A percentile compares a stretch with the other conserved stretches of the same genome.
Evolutionary conservation across 2,888 invertebrate species (phyloP).

Genomic region (Eudemis profundana): DNA sequence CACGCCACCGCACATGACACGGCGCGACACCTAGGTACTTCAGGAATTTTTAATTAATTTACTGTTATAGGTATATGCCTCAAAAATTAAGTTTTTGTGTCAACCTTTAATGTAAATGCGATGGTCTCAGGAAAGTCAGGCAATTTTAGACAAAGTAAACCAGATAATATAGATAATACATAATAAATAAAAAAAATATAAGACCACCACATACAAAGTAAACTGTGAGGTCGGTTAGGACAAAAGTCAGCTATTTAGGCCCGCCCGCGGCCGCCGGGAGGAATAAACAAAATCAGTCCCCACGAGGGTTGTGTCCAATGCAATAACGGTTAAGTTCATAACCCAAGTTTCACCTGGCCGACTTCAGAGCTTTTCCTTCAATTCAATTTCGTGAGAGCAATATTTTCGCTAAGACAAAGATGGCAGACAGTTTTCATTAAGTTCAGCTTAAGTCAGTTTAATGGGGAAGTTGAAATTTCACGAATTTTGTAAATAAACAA

Average conservation of each 20-base stretch:
- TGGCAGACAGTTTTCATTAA: conserved; percentile 27
- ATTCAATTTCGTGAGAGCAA: conserved; percentile 45
- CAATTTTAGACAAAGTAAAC: conserved; percentile 31
- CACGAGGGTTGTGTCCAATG: conserved; percentile 73
- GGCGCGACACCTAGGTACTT: conserved; percentile 48
- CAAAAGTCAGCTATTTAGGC: conserved; percentile 81
- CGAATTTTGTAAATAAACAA: neutral
- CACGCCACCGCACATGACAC: conserved; percentile 53
- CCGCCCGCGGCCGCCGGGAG: conserved; percentile 71
- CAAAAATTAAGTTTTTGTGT: neutral
- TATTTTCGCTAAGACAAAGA: conserved; percentile 17
- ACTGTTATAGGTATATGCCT: neutral
- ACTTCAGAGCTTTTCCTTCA: conserved; percentile 57
- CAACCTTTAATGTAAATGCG: neutral
- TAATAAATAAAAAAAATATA: too few species aligned
- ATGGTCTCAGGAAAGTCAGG: too few species aligned
- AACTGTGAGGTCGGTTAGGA: conserved; percentile 66
- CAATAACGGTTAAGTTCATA: conserved; percentile 83
- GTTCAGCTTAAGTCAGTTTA: neutral
- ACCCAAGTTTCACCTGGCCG: conserved; percentile 75
- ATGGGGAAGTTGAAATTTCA: neutral
- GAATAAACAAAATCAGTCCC: conserved; percentile 80
- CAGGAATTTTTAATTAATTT: conserved; percentile 9
- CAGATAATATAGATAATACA: too few species aligned
- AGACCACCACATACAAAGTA: too few species aligned